Evolutionary conservation across 2,888 invertebrate genomes (phyloP).

Genomic region (Meiosimyza platycephala): DNA sequence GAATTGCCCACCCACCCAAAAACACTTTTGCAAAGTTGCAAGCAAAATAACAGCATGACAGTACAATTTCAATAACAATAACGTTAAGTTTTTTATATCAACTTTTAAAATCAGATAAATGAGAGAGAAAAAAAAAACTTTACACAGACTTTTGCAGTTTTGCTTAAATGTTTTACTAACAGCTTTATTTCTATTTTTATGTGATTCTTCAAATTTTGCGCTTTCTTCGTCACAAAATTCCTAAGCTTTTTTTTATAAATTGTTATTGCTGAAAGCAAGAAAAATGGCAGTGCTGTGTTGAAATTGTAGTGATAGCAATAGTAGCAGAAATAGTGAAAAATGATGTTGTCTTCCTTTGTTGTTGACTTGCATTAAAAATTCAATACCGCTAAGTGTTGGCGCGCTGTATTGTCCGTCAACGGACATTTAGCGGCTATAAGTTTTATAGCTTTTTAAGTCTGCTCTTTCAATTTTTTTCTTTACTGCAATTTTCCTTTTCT

Average conservation of each 20-base stretch:
- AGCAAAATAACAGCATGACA: background rate
- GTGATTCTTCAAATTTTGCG: background rate
- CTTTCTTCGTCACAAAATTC: background rate
- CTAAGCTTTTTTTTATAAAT: background rate
- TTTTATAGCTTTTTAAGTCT: background rate
- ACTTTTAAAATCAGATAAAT: too few species aligned
- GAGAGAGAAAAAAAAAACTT: too few species aligned
- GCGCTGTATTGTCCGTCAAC: background rate
- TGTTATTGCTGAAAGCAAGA: background rate
- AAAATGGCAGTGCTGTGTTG: too few species aligned
- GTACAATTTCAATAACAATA: conserved; percentile 2
- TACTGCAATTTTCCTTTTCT: background rate
- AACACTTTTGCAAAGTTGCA: too few species aligned
- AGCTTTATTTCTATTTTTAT: background rate
- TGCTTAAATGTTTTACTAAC: background rate
- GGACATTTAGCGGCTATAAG: background rate
- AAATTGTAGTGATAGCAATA: too few species aligned
- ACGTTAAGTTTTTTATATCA: background rate
- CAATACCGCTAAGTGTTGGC: conserved; percentile 20
- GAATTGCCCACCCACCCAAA: too few species aligned
- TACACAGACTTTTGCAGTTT: background rate
- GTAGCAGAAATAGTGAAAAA: too few species aligned
- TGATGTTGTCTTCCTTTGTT: too few species aligned
- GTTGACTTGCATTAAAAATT: conserved; percentile 14
- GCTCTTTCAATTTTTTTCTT: background rate